Evolutionary conservation across 1,140 invertebrate species (phyloP).

Genomic region (Chrysoperla carnea): DNA sequence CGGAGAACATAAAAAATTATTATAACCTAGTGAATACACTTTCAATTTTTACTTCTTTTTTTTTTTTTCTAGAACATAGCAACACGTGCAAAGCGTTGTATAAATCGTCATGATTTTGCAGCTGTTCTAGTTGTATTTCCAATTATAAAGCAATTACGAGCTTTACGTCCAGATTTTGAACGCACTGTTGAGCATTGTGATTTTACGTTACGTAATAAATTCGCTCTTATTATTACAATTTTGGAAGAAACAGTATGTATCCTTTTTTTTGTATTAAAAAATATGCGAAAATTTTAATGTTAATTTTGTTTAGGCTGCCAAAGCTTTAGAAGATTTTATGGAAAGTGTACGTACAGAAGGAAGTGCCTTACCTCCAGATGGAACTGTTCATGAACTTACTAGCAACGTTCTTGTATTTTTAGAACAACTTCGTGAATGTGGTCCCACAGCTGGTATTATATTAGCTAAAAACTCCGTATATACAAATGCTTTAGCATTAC

Average conservation of each 20-base stretch:
- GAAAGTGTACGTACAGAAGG: conserved; percentile 78
- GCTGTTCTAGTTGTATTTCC: conserved; percentile 73
- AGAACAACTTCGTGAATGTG: conserved; percentile 65
- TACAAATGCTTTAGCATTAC: conserved; percentile 23
- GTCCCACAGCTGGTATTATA: conserved; percentile 50
- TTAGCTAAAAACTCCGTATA: conserved; percentile 40
- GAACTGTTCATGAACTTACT: conserved; percentile 89
- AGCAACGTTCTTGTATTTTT: conserved; percentile 82
- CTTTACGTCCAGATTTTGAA: conserved; percentile 72
- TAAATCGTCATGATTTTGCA: conserved; percentile 62
- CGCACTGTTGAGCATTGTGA: conserved; percentile 57
- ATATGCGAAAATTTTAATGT: conserved; percentile 3
- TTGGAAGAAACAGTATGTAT: conserved; percentile 50
- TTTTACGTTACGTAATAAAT: conserved; percentile 47
- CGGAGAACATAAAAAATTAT: too few species aligned
- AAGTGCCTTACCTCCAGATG: conserved; percentile 76
- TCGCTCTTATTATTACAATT: conserved; percentile 53
- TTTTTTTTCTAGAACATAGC: conserved; percentile 45
- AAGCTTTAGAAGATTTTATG: conserved; percentile 83
- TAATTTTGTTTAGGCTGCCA: conserved; percentile 44
- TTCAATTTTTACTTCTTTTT: not conserved
- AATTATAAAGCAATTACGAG: conserved; percentile 63
- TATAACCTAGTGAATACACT: too few species aligned
- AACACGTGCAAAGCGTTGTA: conserved; percentile 56
- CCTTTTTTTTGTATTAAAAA: conserved; percentile 1